Evolutionary conservation across 2,797 vertebrate genomes (phyloP).

Genomic region (Oryzias sinensis): DNA sequence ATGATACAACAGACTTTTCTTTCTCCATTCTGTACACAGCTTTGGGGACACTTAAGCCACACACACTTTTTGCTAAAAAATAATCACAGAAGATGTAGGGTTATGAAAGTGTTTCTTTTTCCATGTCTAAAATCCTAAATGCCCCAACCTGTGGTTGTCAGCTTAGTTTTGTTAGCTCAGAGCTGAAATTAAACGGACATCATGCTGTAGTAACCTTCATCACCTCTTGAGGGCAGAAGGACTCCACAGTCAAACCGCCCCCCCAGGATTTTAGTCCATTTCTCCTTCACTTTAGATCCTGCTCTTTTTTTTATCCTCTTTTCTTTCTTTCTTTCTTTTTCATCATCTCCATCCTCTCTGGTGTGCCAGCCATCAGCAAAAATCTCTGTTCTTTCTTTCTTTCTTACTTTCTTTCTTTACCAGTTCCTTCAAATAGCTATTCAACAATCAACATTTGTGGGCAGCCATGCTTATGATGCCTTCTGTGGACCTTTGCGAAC

Average conservation of each 20-base stretch:
- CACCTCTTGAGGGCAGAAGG: conserved; percentile 74
- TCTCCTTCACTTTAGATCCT: conserved; percentile 15
- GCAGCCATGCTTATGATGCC: conserved; percentile 56
- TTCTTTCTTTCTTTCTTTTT: conserved; percentile 9
- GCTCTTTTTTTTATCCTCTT: conserved; percentile 8
- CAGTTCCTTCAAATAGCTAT: conserved; percentile 74
- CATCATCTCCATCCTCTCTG: conserved; percentile 14
- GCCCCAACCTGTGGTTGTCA: conserved; percentile 8
- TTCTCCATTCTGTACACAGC: neutral
- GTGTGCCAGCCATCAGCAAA: no score
- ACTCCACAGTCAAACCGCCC: conserved; percentile 55
- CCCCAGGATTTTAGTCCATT: conserved; percentile 5
- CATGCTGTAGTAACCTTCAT: conserved; percentile 21
- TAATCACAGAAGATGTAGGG: neutral
- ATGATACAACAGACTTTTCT: neutral
- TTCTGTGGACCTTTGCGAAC: conserved; percentile 12
- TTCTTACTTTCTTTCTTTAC: conserved; percentile 52
- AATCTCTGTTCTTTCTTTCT: conserved; percentile 1
- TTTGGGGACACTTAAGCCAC: neutral
- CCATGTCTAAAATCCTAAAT: conserved; percentile 12
- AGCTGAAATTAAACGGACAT: neutral
- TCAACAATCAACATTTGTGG: conserved; percentile 69
- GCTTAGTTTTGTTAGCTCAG: conserved; percentile 5
- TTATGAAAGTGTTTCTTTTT: conserved; percentile 6
- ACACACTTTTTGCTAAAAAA: neutral